Evolutionary conservation across 2,888 invertebrate species (phyloP).

Genomic region (Galerucella nymphaeae): DNA sequence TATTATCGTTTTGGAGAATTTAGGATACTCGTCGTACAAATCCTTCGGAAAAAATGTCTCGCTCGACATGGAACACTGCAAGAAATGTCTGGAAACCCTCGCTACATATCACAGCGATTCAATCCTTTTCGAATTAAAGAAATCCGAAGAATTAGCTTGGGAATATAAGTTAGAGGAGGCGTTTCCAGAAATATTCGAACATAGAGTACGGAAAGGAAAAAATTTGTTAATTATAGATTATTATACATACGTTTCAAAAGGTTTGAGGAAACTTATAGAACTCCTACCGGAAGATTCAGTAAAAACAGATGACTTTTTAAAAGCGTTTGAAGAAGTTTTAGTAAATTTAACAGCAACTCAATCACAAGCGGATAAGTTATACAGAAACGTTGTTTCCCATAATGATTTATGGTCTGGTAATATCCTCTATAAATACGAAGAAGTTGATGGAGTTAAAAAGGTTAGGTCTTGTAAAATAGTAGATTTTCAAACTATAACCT

Average conservation of each 20-base stretch:
- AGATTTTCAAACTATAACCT: slow-evolving; percentile 57
- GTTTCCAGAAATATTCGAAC: slow-evolving; percentile 49
- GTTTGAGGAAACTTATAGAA: slow-evolving; percentile 50
- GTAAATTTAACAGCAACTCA: slow-evolving; percentile 15
- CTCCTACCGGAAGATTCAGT: slow-evolving; percentile 47
- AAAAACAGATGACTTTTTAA: slow-evolving; percentile 45
- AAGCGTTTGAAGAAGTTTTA: slow-evolving; percentile 37
- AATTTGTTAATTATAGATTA: slow-evolving; percentile 46
- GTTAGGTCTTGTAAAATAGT: slow-evolving; percentile 51
- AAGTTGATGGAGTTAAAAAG: slow-evolving; percentile 39
- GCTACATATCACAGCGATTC: slow-evolving; percentile 68
- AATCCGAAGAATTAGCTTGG: slow-evolving; percentile 44
- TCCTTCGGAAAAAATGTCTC: slow-evolving; percentile 54
- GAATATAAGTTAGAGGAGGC: slow-evolving; percentile 47
- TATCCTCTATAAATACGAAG: slow-evolving; percentile 52
- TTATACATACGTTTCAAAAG: slow-evolving; percentile 48
- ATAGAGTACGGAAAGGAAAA: slow-evolving; percentile 45
- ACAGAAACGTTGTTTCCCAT: slow-evolving; percentile 51
- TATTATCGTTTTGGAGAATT: slow-evolving; percentile 55
- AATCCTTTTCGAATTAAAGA: slow-evolving; percentile 66
- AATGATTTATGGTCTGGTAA: slow-evolving; percentile 59
- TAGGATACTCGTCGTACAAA: slow-evolving; percentile 47
- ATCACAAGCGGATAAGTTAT: slow-evolving; percentile 18
- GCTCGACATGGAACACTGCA: slow-evolving; percentile 66
- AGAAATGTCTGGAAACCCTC: slow-evolving; percentile 65